Evolutionary conservation across 35 echinoderm and acorn worm species (phyloP), one percentile per base, ranked within the genome.

Genomic region (Holothuria glaberrima): DNA sequence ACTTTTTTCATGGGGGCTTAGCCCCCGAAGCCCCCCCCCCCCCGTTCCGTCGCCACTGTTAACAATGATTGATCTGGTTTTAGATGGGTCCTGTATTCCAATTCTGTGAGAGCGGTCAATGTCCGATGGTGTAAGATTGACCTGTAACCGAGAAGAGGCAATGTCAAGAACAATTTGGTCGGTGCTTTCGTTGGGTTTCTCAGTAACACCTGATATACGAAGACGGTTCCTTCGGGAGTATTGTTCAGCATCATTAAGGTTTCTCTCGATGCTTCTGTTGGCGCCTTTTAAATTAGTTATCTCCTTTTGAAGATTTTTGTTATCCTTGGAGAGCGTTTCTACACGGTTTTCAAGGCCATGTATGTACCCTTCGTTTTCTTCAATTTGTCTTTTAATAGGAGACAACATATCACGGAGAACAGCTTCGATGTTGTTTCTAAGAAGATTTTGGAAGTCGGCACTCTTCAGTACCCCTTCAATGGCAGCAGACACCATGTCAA

Each of bases 61-160:
- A 75, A 75, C 71, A 20, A 75, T 75, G 22, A 75, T 33, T 10
- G 28, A 75, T 36, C 33, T 75, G 71, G 28, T 75, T 75, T 75
- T 75, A 5, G 71, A 75, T 34, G 31, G 19, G 19, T 75, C 71
- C 6, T 30, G 71, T 19, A 38, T 75, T 35, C 71, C 71, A 68
- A 68, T 68, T 27, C 64, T 24, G 9, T 68, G 64, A 19, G n/a
- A 9, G 12, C 64, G 64, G 64, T 68, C 64, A 14, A 27, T 68
- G 22, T 68, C 64, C 9, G 30, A 24, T 9, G n/a, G n/a, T 24
- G 64, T 68, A 6, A 68, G 64, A 25, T 68, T 31, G 1, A 68
- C 64, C 64, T 68, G n/a, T 19, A 68, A 31, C 30, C 64, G n/a
- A 19, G n/a, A 5, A 68, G 9, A 31, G 18, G 64, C 64, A 27